Conservation (phyloP, 2,888 invertebrate species). For the Sicus ferrugineus region DNA sequence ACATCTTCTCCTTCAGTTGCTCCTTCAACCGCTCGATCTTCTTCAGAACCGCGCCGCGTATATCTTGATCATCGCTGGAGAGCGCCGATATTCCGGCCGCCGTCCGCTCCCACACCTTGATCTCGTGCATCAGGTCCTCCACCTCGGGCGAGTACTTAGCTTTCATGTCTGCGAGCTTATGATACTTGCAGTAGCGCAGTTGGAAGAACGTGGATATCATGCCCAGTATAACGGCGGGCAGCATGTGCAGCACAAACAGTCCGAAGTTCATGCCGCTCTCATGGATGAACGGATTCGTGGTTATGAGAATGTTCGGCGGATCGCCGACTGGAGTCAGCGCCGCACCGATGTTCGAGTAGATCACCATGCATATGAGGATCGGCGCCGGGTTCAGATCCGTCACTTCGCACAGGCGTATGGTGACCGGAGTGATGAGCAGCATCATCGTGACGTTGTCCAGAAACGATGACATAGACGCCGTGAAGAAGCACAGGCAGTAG, state of each 20-base stretch:
- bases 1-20: conserved; percentile 68
- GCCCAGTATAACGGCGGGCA: conserved; percentile 75
- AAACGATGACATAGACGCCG: conserved; percentile 74
- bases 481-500: conserved; percentile 73
- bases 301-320: conserved; percentile 71
- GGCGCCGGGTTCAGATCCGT: conserved; percentile 85
- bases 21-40: conserved; percentile 73
- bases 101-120: conserved; percentile 80
- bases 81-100: conserved; percentile 78
- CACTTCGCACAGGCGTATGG: conserved; percentile 84
- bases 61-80: conserved; percentile 81
- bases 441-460: conserved; percentile 82
- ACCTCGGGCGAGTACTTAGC: conserved; percentile 74
- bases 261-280: conserved; percentile 75
- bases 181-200: conserved; percentile 72
- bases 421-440: conserved; percentile 77
- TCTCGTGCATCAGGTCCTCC: conserved; percentile 76
- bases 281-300: conserved; percentile 50
- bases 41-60: conserved; percentile 75
- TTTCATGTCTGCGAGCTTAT: conserved; percentile 72
- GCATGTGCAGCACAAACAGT: conserved; percentile 82
- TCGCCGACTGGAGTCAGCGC: conserved; percentile 90
- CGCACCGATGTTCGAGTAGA: conserved; percentile 90
- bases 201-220: conserved; percentile 73
- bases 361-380: conserved; percentile 82